A percentile compares a stretch with the other conserved stretches of the same genome.
phyloP scores from a whole-genome alignment of 2,888 invertebrate genomes.

The Saturnia japonica region DNA sequence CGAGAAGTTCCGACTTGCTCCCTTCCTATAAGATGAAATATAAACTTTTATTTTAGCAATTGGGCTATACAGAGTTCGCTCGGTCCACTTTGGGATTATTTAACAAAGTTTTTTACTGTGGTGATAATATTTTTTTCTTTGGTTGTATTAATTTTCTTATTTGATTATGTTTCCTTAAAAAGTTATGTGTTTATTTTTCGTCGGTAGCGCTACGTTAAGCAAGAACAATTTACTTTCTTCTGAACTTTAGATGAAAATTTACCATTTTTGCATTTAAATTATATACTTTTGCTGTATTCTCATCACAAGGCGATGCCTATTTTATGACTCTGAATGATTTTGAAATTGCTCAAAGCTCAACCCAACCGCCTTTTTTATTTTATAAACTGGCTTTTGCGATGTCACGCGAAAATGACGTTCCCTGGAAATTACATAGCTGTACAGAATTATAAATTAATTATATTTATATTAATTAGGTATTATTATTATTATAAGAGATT shows the following conservation, averaged over 20 bases:
- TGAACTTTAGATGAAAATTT: no score
- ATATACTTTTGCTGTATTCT: no score
- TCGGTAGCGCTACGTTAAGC: not conserved
- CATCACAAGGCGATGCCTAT: no score
- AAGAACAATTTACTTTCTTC: not conserved
- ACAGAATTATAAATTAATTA: no score
- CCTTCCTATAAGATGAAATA: slow-evolving; percentile 2
- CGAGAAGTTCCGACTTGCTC: slow-evolving; percentile 11
- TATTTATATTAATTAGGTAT: no score
- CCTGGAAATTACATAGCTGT: no score
- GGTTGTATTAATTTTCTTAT: not conserved
- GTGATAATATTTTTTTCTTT: not conserved
- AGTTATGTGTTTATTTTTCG: not conserved
- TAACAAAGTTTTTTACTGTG: not conserved
- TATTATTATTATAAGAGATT: no score
- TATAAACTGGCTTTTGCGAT: no score
- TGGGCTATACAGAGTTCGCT: not conserved
- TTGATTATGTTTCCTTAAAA: not conserved
- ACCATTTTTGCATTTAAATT: not conserved
- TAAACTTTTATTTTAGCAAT: slow-evolving; percentile 11
- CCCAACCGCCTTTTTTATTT: no score
- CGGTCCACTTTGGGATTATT: not conserved
- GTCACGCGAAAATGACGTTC: no score
- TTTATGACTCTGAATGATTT: no score
- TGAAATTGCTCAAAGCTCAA: no score